Evolutionary conservation across 2,113 vertebrate species (phyloP).

Genomic region (Catharus fuscescens): DNA sequence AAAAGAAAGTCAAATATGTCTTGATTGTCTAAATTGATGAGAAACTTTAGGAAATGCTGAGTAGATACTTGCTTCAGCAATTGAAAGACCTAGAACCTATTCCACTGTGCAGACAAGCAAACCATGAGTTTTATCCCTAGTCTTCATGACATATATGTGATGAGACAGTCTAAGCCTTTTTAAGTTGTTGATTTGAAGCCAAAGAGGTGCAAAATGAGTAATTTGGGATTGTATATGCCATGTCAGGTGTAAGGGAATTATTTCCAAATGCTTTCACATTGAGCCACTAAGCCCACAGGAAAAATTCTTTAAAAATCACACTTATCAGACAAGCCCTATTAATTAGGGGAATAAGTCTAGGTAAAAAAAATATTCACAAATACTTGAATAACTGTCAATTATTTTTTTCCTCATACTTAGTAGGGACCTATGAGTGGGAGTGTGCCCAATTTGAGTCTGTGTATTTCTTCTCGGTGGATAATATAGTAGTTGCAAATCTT

Average conservation of each 20-base stretch:
- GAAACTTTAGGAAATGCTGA: background rate
- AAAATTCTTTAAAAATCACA: background rate
- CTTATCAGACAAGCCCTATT: conserved; percentile 1
- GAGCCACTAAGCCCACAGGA: background rate
- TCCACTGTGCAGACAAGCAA: background rate
- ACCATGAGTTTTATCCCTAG: background rate
- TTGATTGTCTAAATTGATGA: background rate
- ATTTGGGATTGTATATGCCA: background rate
- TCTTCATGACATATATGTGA: background rate
- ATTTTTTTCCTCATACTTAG: conserved; percentile 11
- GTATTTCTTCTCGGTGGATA: conserved; percentile 15
- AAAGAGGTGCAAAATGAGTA: background rate
- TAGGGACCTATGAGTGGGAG: background rate
- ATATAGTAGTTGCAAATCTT: conserved; percentile 53
- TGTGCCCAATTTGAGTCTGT: background rate
- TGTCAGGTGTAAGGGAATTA: background rate
- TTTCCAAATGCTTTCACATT: background rate
- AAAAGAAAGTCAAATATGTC: background rate
- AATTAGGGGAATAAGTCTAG: conserved; percentile 26
- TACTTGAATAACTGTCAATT: conserved; percentile 50
- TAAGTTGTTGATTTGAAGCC: background rate
- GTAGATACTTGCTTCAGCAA: background rate
- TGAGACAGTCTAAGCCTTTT: background rate
- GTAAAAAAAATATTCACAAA: background rate
- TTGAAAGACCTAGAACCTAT: background rate